phyloP scores from a whole-genome alignment of 2,797 vertebrate genomes.

The Sebastes variabilis region DNA sequence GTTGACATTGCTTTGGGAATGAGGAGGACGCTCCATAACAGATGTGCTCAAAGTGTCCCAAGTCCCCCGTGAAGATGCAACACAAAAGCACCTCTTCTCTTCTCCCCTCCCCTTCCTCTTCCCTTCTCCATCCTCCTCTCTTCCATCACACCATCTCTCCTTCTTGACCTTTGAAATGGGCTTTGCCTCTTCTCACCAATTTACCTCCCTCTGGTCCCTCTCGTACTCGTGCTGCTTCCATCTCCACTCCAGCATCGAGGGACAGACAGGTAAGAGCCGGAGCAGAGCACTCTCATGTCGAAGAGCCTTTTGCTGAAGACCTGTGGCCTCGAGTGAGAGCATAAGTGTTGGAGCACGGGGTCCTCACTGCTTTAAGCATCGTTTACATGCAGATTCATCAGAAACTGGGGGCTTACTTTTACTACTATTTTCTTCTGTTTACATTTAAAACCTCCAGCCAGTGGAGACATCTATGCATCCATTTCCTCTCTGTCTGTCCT shows the following conservation, averaged over 20 bases:
- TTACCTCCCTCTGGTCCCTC: slow-evolving; percentile 74
- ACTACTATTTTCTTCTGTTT: slow-evolving; percentile 51
- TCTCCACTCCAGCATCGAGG: slow-evolving; percentile 73
- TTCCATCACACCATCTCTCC: slow-evolving; percentile 69
- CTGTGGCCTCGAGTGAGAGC: slow-evolving; percentile 55
- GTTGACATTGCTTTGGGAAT: slow-evolving; percentile 84
- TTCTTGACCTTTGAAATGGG: slow-evolving; percentile 80
- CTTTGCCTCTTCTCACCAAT: slow-evolving; percentile 78
- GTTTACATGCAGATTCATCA: slow-evolving; percentile 94
- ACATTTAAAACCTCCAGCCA: slow-evolving; percentile 25
- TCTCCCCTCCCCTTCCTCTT: slow-evolving; percentile 22
- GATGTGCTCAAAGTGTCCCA: slow-evolving; percentile 79
- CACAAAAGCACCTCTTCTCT: slow-evolving; percentile 53
- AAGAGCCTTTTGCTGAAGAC: slow-evolving; percentile 91
- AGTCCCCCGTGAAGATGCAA: slow-evolving; percentile 61
- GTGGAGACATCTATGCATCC: slow-evolving; percentile 15
- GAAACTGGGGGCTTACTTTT: slow-evolving; percentile 36
- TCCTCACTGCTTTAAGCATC: slow-evolving; percentile 84
- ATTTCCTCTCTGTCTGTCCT: slow-evolving; percentile 21
- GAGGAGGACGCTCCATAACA: slow-evolving; percentile 72
- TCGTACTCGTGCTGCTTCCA: slow-evolving; percentile 65
- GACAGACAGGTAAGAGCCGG: slow-evolving; percentile 86
- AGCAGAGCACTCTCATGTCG: slow-evolving; percentile 89
- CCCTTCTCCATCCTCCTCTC: slow-evolving; percentile 47
- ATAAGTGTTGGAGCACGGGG: slow-evolving; percentile 42